These are phyloP conservation scores for Drosophila sproati DNA, from an alignment of 1,140 invertebrate species.

Conservation along the genomic window DNA sequence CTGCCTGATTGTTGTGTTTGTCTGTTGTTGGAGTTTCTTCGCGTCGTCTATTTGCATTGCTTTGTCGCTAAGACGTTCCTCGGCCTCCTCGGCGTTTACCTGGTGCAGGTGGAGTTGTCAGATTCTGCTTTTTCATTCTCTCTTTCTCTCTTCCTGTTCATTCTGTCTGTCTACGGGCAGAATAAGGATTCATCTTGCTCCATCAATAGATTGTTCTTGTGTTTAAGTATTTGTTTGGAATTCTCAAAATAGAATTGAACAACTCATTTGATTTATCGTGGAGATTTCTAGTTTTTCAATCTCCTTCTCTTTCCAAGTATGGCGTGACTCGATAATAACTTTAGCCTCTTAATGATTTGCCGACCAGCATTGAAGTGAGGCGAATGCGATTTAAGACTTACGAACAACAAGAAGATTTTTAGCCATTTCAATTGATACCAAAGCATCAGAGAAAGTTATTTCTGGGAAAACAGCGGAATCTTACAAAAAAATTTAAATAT, in stretches of 20 bases:
- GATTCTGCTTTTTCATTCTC: not conserved
- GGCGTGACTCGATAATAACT: not conserved
- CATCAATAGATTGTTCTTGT: not conserved
- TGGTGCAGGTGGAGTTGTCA: conserved; percentile 57
- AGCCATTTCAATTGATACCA: not conserved
- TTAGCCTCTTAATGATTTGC: not conserved
- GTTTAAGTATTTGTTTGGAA: no score
- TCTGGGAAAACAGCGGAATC: no score
- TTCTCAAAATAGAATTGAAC: no score
- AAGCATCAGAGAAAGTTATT: not conserved
- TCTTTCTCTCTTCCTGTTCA: not conserved
- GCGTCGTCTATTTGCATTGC: conserved; percentile 33
- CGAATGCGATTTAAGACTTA: not conserved
- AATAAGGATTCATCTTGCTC: not conserved
- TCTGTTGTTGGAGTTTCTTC: not conserved
- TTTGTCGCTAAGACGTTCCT: conserved; percentile 51
- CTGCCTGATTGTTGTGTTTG: conserved; percentile 27
- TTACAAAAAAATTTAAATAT: no score
- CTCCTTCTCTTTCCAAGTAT: not conserved
- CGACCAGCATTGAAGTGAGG: not conserved
- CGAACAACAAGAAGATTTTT: no score
- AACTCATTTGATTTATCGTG: not conserved
- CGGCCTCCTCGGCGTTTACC: conserved; percentile 52
- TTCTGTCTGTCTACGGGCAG: not conserved
- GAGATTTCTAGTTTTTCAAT: not conserved